Percentiles rank a stretch among this genome's conserved stretches.
These are phyloP conservation scores for Baronia brevicornis DNA, from an alignment of 2,888 invertebrate species.

Conservation along the genomic window DNA sequence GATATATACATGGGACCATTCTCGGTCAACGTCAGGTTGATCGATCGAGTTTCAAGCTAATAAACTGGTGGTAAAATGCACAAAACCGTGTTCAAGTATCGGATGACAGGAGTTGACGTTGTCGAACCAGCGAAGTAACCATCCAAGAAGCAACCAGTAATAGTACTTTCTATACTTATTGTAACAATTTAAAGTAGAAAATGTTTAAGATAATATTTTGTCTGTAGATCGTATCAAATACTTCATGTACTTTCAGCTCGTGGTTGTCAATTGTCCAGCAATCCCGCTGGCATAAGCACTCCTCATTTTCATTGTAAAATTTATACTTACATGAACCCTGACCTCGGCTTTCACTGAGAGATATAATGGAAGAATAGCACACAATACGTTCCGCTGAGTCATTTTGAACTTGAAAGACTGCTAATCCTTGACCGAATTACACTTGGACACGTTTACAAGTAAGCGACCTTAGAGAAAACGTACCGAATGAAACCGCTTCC, in stretches of 20 bases:
- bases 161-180: too few relatives aligned
- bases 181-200: too few relatives aligned
- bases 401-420: slow-evolving; percentile 41
- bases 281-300: slow-evolving; percentile 9
- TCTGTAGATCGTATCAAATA: too few relatives aligned
- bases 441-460: slow-evolving; percentile 20
- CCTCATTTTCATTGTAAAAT: slow-evolving; percentile 23
- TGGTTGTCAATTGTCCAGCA: slow-evolving; percentile 3
- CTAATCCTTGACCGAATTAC: slow-evolving; percentile 37
- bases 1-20: too few relatives aligned
- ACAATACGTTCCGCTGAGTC: slow-evolving; percentile 45
- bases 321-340: slow-evolving; percentile 35
- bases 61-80: too few relatives aligned
- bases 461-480: neutral
- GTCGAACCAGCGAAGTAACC: too few relatives aligned
- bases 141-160: too few relatives aligned
- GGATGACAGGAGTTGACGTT: too few relatives aligned
- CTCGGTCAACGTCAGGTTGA: too few relatives aligned
- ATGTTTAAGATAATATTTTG: too few relatives aligned
- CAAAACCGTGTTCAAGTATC: too few relatives aligned
- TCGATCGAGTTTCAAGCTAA: too few relatives aligned
- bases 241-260: slow-evolving; percentile 2
- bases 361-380: slow-evolving; percentile 23
- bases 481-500: slow-evolving; percentile 4
- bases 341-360: slow-evolving; percentile 54